Conservation (phyloP, 2,113 vertebrate genomes). For the Lontra canadensis region DNA sequence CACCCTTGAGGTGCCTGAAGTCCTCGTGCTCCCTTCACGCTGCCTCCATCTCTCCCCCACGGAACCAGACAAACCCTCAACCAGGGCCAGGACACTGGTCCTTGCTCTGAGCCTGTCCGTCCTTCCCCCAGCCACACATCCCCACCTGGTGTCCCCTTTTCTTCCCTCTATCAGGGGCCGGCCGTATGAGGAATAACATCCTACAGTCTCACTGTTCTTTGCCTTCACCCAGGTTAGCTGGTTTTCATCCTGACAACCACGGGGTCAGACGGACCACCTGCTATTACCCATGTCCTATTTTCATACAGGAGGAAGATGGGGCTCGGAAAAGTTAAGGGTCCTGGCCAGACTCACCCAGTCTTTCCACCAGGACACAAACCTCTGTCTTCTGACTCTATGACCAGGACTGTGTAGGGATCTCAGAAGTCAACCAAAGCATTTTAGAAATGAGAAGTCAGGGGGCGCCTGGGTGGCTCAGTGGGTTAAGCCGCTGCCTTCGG, state of each 20-base stretch:
- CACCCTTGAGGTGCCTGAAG: rapidly evolving
- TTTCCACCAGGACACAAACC: not conserved
- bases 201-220: rapidly evolving
- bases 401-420: not conserved
- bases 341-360: not conserved
- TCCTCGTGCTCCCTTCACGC: not conserved
- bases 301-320: not conserved
- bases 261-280: rapidly evolving
- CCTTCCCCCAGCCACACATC: not conserved
- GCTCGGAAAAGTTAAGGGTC: not conserved
- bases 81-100: not conserved
- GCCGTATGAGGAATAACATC: not conserved
- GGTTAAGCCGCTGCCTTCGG: no score
- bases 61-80: not conserved
- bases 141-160: not conserved
- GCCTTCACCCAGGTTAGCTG: no score
- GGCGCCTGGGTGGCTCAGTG: no score
- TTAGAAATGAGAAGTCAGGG: not conserved
- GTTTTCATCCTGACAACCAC: not conserved
- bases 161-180: not conserved
- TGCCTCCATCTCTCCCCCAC: not conserved
- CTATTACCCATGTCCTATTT: not conserved
- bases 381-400: not conserved
- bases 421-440: not conserved
- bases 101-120: not conserved